phyloP scores from a whole-genome alignment of 1,140 invertebrate genomes.

The Bombus terrestris region DNA sequence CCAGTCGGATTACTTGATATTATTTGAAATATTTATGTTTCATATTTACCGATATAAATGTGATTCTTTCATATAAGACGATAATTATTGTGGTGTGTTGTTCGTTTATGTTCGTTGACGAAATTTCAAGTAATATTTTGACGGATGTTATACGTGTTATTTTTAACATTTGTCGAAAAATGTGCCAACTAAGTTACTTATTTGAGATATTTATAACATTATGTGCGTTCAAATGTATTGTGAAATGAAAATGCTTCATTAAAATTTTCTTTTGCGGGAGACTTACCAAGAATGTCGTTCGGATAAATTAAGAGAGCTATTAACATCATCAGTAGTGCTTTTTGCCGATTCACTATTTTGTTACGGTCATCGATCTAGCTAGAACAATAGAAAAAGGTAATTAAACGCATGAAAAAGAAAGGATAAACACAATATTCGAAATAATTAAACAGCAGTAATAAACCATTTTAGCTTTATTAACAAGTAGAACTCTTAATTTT shows the following conservation, averaged over 20 bases:
- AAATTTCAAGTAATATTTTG: too few species aligned
- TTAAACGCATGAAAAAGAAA: background rate
- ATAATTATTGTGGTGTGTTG: too few species aligned
- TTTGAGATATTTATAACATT: too few species aligned
- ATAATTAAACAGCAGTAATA: constrained; percentile 9
- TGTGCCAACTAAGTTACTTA: too few species aligned
- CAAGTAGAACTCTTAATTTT: background rate
- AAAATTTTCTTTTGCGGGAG: background rate
- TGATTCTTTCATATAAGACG: too few species aligned
- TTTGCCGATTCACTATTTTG: constrained; percentile 75
- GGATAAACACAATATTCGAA: background rate
- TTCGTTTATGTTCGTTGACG: too few species aligned
- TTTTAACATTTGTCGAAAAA: too few species aligned
- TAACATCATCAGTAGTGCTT: constrained; percentile 68
- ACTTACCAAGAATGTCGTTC: constrained; percentile 76
- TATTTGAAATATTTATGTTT: too few species aligned
- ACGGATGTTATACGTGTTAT: too few species aligned
- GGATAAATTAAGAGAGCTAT: constrained; percentile 76
- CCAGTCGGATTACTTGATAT: too few species aligned
- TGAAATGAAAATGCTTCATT: background rate
- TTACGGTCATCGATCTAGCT: constrained; percentile 69
- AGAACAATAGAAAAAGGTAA: constrained; percentile 49
- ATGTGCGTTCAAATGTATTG: background rate
- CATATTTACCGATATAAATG: too few species aligned
- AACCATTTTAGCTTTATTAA: background rate